phyloP scores from a whole-genome alignment of 1,140 invertebrate genomes.

The Drosophila hydei region DNA sequence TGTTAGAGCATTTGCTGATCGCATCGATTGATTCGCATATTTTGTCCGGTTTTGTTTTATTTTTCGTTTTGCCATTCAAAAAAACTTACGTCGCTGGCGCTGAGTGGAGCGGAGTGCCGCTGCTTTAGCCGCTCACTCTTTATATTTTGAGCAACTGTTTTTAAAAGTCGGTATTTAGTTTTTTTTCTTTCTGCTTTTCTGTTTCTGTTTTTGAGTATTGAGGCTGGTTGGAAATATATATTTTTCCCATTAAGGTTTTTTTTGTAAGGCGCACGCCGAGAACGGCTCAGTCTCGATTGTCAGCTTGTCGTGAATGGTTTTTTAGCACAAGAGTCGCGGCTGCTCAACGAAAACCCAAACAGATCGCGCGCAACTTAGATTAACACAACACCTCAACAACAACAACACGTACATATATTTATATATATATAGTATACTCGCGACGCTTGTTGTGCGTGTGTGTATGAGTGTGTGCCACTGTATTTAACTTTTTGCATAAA shows the following conservation, averaged over 20 bases:
- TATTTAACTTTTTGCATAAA: constrained; percentile 66
- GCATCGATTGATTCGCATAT: constrained; percentile 23
- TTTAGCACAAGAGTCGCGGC: constrained; percentile 72
- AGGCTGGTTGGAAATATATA: constrained; percentile 69
- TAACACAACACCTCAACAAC: constrained; percentile 43
- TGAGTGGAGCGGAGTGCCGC: constrained; percentile 31
- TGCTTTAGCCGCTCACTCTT: constrained; percentile 46
- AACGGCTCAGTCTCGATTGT: constrained; percentile 80
- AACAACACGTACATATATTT: constrained; percentile 50
- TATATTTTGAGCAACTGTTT: constrained; percentile 57
- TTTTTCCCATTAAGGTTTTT: constrained; percentile 80
- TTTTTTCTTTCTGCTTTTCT: neutral
- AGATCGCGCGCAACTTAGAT: constrained; percentile 60
- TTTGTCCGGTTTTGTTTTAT: constrained; percentile 79
- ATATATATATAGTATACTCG: constrained; percentile 33
- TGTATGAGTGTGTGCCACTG: constrained; percentile 23
- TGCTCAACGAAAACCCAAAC: constrained; percentile 19
- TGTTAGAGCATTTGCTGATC: constrained; percentile 49
- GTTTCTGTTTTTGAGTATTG: constrained; percentile 43
- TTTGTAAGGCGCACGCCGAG: constrained; percentile 74
- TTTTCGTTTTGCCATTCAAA: constrained; percentile 76
- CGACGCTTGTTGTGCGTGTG: constrained; percentile 32
- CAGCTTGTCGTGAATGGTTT: constrained; percentile 80
- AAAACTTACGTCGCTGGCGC: constrained; percentile 52
- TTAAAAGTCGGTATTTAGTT: constrained; percentile 24